Conservation (phyloP, 2,113 vertebrate genomes). For the Pipa parva region DNA sequence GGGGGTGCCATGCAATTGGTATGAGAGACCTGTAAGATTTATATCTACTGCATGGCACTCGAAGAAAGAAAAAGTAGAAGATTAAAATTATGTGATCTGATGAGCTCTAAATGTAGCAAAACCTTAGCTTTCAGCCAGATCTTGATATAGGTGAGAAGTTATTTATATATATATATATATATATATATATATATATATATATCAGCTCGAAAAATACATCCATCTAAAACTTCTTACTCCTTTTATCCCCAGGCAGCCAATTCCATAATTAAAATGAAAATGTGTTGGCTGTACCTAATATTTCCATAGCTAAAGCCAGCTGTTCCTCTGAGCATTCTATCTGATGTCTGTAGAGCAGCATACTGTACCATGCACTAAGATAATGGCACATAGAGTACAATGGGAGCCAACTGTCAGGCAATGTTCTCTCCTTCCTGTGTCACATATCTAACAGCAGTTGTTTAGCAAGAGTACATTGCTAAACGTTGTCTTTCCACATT, state of each 20-base stretch:
- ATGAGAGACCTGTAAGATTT: slow-evolving; percentile 35
- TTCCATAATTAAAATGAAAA: slow-evolving; percentile 1
- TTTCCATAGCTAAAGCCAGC: slow-evolving; percentile 27
- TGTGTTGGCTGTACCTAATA: slow-evolving; percentile 29
- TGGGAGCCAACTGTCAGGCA: background rate
- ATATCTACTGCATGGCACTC: slow-evolving; percentile 33
- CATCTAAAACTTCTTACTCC: slow-evolving; percentile 55
- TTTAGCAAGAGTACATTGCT: background rate
- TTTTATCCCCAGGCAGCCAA: slow-evolving; percentile 13
- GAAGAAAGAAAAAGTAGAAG: slow-evolving; percentile 5
- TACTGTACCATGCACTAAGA: slow-evolving; percentile 23
- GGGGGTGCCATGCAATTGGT: slow-evolving; percentile 3
- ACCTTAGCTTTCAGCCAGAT: slow-evolving; percentile 4
- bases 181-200: slow-evolving; percentile 45
- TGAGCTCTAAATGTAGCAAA: slow-evolving; percentile 14
- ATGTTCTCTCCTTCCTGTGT: background rate
- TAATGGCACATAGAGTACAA: slow-evolving; percentile 13
- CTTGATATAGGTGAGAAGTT: slow-evolving; percentile 10
- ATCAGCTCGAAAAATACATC: slow-evolving; percentile 41
- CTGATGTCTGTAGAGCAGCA: slow-evolving; percentile 25
- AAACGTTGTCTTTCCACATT: background rate
- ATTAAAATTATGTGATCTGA: slow-evolving; percentile 18
- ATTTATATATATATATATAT: too few species aligned
- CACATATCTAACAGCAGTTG: background rate
- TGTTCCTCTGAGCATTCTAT: background rate